These are phyloP conservation scores for Falco biarmicus DNA, from an alignment of 2,797 vertebrate species.

Conservation along the genomic window DNA sequence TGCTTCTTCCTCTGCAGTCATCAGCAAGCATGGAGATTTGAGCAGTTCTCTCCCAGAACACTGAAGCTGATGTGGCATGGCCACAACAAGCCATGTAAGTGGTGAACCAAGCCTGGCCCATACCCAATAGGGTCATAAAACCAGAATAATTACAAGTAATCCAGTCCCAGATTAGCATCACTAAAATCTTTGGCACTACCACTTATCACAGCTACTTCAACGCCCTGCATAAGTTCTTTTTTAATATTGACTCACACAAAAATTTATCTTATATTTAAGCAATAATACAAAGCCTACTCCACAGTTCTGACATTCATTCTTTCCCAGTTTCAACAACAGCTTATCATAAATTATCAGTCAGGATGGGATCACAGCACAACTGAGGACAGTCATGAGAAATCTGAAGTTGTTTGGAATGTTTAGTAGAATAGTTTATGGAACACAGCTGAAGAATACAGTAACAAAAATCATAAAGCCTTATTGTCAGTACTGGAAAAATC, in stretches of 20 bases:
- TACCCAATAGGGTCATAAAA: neutral
- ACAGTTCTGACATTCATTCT: neutral
- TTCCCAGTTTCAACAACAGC: neutral
- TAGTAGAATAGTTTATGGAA: neutral
- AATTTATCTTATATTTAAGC: neutral
- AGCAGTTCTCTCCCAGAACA: neutral
- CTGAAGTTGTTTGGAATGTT: neutral
- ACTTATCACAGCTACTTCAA: neutral
- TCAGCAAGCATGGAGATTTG: neutral
- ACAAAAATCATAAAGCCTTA: slow-evolving; percentile 32
- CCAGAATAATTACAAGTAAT: neutral
- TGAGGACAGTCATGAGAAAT: neutral
- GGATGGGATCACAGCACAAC: neutral
- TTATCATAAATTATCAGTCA: neutral
- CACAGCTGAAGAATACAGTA: neutral
- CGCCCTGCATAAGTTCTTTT: neutral
- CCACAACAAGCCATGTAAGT: neutral
- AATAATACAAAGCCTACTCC: neutral
- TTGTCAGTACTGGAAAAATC: slow-evolving; percentile 48
- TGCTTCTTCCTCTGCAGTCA: neutral
- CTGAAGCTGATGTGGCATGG: neutral
- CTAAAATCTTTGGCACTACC: neutral
- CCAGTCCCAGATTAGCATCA: neutral
- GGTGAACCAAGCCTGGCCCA: neutral
- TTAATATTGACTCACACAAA: neutral